These are phyloP conservation scores for Sebastes wilsoni DNA, from an alignment of 2,797 vertebrate genomes.

Conservation along the genomic window DNA sequence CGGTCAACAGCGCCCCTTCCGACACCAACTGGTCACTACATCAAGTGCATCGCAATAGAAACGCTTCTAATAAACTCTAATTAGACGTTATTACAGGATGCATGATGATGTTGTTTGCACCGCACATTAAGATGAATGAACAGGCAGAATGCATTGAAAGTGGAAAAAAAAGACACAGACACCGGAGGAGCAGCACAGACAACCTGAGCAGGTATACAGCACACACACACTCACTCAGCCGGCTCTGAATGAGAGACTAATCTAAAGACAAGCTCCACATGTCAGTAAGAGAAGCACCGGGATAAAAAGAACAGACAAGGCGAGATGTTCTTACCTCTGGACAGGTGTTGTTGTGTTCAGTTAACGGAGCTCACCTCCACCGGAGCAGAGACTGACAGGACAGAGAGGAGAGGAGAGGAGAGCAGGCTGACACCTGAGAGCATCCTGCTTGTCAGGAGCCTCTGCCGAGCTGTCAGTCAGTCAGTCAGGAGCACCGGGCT, in stretches of 20 bases:
- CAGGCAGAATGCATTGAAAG: neutral
- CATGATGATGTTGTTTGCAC: too few relatives aligned
- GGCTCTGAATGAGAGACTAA: constrained; percentile 1
- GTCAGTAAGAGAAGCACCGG: neutral
- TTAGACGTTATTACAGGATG: neutral
- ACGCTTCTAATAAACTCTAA: neutral
- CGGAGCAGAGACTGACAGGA: constrained; percentile 39
- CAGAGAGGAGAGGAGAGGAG: neutral
- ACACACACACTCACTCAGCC: constrained; percentile 2
- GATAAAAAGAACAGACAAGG: neutral
- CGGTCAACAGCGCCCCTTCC: constrained; percentile 29
- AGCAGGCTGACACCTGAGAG: constrained; percentile 50
- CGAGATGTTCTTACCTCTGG: constrained; percentile 21
- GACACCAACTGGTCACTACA: constrained; percentile 7
- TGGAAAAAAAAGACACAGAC: neutral
- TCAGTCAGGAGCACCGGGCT: constrained; percentile 62
- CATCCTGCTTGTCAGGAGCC: constrained; percentile 56
- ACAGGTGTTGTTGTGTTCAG: constrained; percentile 39
- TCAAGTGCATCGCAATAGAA: neutral
- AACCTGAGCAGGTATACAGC: constrained; percentile 10
- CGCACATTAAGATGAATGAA: neutral
- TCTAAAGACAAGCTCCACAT: neutral
- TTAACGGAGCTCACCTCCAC: constrained; percentile 20
- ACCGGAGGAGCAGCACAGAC: neutral
- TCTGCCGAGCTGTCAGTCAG: constrained; percentile 65